Evolutionary conservation across 2,797 vertebrate genomes (phyloP), one percentile per base, ranked within the genome.

Genomic region (Capromys pilorides): DNA sequence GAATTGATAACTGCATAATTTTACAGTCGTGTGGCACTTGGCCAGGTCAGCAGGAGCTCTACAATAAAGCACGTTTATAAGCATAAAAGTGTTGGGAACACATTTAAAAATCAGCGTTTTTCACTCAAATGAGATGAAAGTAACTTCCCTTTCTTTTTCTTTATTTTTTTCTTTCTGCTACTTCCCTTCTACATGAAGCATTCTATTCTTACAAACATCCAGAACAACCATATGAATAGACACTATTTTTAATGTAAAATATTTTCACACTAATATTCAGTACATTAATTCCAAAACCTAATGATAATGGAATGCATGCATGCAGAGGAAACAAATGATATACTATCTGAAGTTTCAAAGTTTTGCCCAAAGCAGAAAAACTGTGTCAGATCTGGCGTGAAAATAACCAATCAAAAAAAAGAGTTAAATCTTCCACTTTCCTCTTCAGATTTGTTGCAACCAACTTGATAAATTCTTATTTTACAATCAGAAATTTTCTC

Each of bases 1-100:
- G 81, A 81, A 93, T 39, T 64, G 62, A 95, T 80, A 94, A 87
- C 49, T 6, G 24, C 28, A 57, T 21, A 75, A 31, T 88, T 93
- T 90, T 57, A 31, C 0, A 80, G 69, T 80, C 73, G 67, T 77
- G 83, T 94, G 96, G 73, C 83, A 41, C 19, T 21, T 75, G 57
- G 71, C 78, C 83, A 95, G 71, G 54, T 79, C 62, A 79, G 36
- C 49, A 83, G 64, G 51, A 59, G 22, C 16, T 18, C 6, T 66
- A 71, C 59, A 59, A 61, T 93, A 94, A 94, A 95, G 95, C 73
- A 51, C 13, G 13, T 62, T 8, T 66, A 21, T 66, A 78, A 89
- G 36, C 84, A 59, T 36, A 87, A 4, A 22, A n/a, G 51, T 57
- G 12, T 61, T 61, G 41, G n/a, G 33, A 85, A 93, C 28, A 57